phyloP scores from a whole-genome alignment of 2,888 invertebrate species.

The Willowsia nigromaculata region DNA sequence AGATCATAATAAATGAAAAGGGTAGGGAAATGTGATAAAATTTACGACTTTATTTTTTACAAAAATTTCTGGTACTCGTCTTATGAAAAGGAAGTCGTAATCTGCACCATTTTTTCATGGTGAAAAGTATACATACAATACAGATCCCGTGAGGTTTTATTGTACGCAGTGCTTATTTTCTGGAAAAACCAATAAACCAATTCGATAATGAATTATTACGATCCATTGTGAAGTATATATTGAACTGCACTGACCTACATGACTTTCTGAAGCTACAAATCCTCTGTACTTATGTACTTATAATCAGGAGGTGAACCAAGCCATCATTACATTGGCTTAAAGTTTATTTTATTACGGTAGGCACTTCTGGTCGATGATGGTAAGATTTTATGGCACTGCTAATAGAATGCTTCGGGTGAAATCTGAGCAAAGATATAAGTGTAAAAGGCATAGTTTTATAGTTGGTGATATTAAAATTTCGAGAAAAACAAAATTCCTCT shows the following conservation, averaged over 20 bases:
- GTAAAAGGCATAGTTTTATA: too few species aligned
- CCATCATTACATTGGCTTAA: background rate
- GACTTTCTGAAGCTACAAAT: background rate
- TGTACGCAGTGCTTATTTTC: background rate
- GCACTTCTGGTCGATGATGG: background rate
- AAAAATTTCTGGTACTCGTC: background rate
- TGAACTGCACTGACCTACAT: slow-evolving; percentile 42
- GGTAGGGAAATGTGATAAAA: slow-evolving; percentile 21
- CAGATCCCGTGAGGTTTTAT: too few species aligned
- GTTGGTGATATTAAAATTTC: too few species aligned
- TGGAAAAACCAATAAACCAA: slow-evolving; percentile 57
- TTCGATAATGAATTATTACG: slow-evolving; percentile 47
- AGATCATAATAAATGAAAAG: background rate
- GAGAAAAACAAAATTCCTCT: background rate
- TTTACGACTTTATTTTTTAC: slow-evolving; percentile 45
- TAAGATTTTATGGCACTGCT: background rate
- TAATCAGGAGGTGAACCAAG: slow-evolving; percentile 35
- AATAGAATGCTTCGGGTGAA: too few species aligned
- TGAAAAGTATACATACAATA: background rate
- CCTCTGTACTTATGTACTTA: background rate
- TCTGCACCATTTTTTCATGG: too few species aligned
- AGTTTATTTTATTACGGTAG: background rate
- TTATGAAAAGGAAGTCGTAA: too few species aligned
- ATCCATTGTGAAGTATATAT: slow-evolving; percentile 2
- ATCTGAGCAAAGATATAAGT: too few species aligned